Percentiles rank a stretch among this genome's conserved stretches.
These are phyloP conservation scores for Apaloderma vittatum DNA, from an alignment of 2,113 vertebrate genomes.

Conservation along the genomic window DNA sequence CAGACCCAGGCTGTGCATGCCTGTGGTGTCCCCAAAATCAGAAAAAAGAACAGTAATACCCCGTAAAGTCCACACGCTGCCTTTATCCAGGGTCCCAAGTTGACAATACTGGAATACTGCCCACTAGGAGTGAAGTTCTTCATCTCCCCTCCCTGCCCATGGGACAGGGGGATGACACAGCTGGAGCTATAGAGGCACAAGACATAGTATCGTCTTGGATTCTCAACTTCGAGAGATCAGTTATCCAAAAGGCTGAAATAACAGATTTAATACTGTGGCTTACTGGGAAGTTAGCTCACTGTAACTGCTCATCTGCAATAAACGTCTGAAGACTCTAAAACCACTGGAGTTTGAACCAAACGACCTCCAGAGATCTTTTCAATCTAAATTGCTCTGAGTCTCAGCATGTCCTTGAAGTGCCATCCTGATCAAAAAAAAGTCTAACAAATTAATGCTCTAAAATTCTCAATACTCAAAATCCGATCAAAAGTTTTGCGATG, in stretches of 20 bases:
- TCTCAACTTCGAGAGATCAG: not conserved
- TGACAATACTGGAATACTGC: not conserved
- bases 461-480: not conserved
- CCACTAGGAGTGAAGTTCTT: not conserved
- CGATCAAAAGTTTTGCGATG: not conserved
- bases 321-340: not conserved
- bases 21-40: not conserved
- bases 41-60: not conserved
- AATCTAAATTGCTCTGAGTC: not conserved
- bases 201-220: not conserved
- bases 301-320: not conserved
- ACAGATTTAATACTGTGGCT: not conserved
- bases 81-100: accelerated
- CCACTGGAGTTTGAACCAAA: not conserved
- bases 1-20: not conserved
- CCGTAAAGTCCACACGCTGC: not conserved
- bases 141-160: not conserved
- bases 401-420: not conserved
- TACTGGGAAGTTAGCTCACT: not conserved
- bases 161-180: not conserved
- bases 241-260: not conserved
- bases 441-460: not conserved
- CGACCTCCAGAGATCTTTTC: not conserved
- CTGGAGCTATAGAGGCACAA: not conserved
- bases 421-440: not conserved